phyloP scores from a whole-genome alignment of 1,140 invertebrate species.

The Platyura marginata region DNA sequence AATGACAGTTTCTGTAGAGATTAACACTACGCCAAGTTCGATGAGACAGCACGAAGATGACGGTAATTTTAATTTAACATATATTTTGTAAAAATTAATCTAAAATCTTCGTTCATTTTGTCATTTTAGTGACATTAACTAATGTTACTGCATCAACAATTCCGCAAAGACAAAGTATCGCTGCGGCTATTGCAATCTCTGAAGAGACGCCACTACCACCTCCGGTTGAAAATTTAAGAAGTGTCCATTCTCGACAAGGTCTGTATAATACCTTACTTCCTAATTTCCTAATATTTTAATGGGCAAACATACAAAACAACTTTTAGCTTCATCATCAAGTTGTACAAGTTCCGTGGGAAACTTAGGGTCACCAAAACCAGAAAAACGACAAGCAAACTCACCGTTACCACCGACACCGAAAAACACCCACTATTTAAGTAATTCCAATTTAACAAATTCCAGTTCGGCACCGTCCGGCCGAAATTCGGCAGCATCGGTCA shows the following conservation, averaged over 20 bases:
- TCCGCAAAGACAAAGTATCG: not conserved
- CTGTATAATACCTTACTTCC: not conserved
- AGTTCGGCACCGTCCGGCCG: constrained; percentile 22
- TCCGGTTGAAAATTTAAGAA: not conserved
- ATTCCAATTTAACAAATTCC: constrained; percentile 16
- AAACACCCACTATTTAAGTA: constrained; percentile 15
- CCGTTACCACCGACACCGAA: constrained; percentile 55
- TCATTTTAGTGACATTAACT: no score
- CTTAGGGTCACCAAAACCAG: constrained; percentile 61
- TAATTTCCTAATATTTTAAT: not conserved
- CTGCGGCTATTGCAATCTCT: not conserved
- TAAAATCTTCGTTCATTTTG: no score
- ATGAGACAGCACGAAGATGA: not conserved
- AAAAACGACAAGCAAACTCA: constrained; percentile 72
- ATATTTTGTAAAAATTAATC: no score
- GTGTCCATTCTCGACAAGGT: not conserved
- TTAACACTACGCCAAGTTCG: constrained; percentile 14
- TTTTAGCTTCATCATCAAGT: constrained; percentile 45
- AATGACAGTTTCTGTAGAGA: constrained; percentile 32
- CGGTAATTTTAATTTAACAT: no score
- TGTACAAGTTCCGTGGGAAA: constrained; percentile 51
- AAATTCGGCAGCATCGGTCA: constrained; percentile 24
- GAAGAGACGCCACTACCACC: not conserved
- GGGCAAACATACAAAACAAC: no score
- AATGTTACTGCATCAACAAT: no score